Evolutionary conservation across 1,140 invertebrate species (phyloP).

Genomic region (Mycetomoellerius zeteki): DNA sequence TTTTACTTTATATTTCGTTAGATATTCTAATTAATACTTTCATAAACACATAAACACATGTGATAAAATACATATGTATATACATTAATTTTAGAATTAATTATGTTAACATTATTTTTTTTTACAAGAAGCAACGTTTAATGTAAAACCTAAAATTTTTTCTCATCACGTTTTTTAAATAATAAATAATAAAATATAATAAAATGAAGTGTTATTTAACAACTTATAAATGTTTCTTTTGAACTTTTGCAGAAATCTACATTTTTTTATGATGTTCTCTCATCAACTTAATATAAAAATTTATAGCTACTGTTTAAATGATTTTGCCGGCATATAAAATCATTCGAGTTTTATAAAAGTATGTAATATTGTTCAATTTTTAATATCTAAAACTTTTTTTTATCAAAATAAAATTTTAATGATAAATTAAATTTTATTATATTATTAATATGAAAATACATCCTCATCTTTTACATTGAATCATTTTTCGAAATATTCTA

Average conservation of each 20-base stretch:
- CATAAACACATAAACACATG: background rate
- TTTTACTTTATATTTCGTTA: background rate
- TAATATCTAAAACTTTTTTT: no score
- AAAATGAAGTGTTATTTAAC: background rate
- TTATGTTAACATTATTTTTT: background rate
- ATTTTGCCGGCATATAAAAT: background rate
- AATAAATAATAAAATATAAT: background rate
- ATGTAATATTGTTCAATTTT: no score
- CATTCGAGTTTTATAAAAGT: background rate
- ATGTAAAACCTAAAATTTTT: background rate
- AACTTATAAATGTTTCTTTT: background rate
- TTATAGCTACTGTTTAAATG: background rate
- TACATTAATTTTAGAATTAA: background rate
- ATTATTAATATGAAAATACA: background rate
- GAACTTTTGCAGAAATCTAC: background rate
- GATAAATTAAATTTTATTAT: background rate
- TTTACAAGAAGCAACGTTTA: background rate
- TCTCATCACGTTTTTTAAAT: background rate
- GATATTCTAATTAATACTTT: background rate
- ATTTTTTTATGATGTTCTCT: background rate
- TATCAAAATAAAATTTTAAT: background rate
- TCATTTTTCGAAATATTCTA: background rate
- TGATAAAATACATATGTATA: background rate
- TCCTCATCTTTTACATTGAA: background rate
- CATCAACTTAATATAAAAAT: background rate